Conservation (phyloP, 2,113 vertebrate genomes). For the Eupsittula cactorum region DNA sequence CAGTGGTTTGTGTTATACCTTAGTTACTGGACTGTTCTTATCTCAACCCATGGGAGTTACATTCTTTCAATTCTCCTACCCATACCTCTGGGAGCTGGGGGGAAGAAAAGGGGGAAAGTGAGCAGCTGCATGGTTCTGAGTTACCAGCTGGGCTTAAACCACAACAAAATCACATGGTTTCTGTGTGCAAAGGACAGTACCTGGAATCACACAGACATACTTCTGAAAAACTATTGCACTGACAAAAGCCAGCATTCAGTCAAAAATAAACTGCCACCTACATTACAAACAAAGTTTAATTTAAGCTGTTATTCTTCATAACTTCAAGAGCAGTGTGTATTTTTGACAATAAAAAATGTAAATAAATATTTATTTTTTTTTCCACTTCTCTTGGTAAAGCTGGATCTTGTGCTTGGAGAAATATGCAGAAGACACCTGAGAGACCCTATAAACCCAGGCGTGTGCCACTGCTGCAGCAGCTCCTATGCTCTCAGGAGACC, state of each 20-base stretch:
- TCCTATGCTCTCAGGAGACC: constrained; percentile 20
- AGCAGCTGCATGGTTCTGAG: neutral
- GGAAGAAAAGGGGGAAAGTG: neutral
- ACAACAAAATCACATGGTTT: neutral
- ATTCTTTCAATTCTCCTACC: neutral
- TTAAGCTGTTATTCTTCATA: neutral
- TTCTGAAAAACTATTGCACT: neutral
- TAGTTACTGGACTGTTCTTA: neutral
- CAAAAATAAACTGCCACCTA: neutral
- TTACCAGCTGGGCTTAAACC: neutral
- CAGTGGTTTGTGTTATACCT: too few relatives aligned
- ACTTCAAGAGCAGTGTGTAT: neutral
- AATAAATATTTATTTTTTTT: neutral
- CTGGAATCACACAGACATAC: neutral
- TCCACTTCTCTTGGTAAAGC: neutral
- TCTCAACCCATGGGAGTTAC: neutral
- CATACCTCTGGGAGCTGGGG: neutral
- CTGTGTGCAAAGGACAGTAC: neutral
- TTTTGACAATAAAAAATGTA: neutral
- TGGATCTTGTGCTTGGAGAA: constrained; percentile 49
- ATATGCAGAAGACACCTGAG: constrained; percentile 48
- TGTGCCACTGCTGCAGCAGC: constrained; percentile 49
- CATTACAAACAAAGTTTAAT: neutral
- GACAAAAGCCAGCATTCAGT: neutral
- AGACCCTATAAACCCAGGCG: neutral